Percentiles rank a stretch among this genome's conserved stretches.
Evolutionary conservation across 2,888 invertebrate genomes (phyloP).

Genomic region (Seira musarum): DNA sequence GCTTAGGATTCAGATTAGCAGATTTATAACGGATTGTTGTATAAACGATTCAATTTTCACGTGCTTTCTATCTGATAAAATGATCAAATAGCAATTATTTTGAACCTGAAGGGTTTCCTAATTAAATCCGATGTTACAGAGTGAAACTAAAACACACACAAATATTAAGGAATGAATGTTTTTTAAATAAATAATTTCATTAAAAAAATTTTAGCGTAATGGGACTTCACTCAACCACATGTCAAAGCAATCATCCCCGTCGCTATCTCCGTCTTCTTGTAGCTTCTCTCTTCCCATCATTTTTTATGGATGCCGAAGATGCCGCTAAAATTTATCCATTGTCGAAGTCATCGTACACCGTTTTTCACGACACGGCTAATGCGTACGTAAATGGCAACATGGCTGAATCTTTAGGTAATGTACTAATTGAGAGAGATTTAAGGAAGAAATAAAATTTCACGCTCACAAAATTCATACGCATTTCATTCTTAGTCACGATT

Average conservation of each 20-base stretch:
- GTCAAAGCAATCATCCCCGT: conserved; percentile 71
- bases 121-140: too few relatives aligned
- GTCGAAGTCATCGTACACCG: conserved; percentile 61
- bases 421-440: too few relatives aligned
- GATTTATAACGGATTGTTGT: too few relatives aligned
- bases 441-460: conserved; percentile 70
- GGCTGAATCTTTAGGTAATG: conserved; percentile 88
- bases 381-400: conserved; percentile 89
- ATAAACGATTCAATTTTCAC: too few relatives aligned
- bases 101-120: too few relatives aligned
- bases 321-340: conserved; percentile 70
- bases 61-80: too few relatives aligned
- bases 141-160: too few relatives aligned
- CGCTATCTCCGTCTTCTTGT: conserved; percentile 67
- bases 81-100: too few relatives aligned
- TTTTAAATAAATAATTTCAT: too few relatives aligned
- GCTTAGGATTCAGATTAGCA: too few relatives aligned
- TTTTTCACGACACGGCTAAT: conserved; percentile 74
- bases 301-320: conserved; percentile 69
- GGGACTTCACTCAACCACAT: conserved; percentile 81
- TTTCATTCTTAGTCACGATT: conserved; percentile 3
- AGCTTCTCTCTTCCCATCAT: conserved; percentile 69
- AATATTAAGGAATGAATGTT: too few relatives aligned
- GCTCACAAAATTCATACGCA: not conserved
- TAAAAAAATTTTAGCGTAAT: conserved; percentile 73